These are phyloP conservation scores for Pegoplata infirma DNA, from an alignment of 2,888 invertebrate genomes.

Conservation along the genomic window DNA sequence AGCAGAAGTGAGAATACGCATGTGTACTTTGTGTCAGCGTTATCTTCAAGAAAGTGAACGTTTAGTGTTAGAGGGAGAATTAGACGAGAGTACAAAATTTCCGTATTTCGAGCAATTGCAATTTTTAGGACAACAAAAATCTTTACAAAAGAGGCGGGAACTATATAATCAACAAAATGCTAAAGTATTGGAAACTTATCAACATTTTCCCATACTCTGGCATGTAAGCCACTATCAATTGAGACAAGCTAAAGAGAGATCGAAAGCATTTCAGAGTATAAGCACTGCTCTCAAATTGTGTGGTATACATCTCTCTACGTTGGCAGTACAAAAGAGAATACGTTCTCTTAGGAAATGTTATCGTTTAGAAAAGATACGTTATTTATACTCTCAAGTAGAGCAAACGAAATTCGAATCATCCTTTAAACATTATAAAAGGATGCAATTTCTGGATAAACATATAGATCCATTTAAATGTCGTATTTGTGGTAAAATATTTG, in stretches of 20 bases:
- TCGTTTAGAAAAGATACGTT: constrained; percentile 71
- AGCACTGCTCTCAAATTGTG: constrained; percentile 65
- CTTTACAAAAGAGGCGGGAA: constrained; percentile 67
- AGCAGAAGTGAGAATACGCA: constrained; percentile 70
- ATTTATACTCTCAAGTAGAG: constrained; percentile 69
- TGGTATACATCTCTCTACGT: constrained; percentile 65
- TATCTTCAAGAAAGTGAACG: constrained; percentile 71
- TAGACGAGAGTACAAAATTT: constrained; percentile 68
- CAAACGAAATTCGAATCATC: constrained; percentile 62
- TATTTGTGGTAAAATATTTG: constrained; percentile 71
- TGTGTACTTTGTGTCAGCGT: constrained; percentile 71
- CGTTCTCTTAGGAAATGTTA: constrained; percentile 70
- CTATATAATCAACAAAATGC: constrained; percentile 68
- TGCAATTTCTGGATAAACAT: constrained; percentile 72
- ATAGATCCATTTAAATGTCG: constrained; percentile 72
- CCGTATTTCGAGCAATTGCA: constrained; percentile 68
- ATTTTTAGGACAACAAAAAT: constrained; percentile 70
- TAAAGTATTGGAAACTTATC: constrained; percentile 69
- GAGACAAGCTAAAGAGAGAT: constrained; percentile 63
- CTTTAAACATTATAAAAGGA: constrained; percentile 70
- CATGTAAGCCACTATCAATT: constrained; percentile 67
- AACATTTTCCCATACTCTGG: constrained; percentile 72
- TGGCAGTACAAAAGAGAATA: constrained; percentile 68
- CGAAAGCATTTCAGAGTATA: constrained; percentile 67
- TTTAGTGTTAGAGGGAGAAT: constrained; percentile 66